These are phyloP conservation scores for Cyphotilapia sp. DNA, from an alignment of 2,113 vertebrate species.

Conservation along the genomic window DNA sequence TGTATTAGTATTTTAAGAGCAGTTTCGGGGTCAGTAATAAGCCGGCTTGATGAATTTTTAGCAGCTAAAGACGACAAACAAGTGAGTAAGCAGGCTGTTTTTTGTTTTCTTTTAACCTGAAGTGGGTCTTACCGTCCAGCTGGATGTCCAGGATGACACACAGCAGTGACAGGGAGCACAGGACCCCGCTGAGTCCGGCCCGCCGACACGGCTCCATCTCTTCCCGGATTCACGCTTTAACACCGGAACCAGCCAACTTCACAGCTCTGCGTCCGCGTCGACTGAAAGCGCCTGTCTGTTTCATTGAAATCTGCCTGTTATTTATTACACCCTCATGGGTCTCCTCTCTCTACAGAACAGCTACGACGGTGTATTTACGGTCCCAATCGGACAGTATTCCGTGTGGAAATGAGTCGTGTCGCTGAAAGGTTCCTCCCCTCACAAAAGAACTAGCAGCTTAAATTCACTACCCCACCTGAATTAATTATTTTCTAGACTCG, in stretches of 20 bases:
- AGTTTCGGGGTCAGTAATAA: not conserved
- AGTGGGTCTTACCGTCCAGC: constrained; percentile 68
- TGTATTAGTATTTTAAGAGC: not conserved
- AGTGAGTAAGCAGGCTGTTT: not conserved
- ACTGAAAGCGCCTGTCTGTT: not conserved
- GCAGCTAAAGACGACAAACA: not conserved
- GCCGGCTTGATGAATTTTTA: not conserved
- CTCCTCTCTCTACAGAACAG: not conserved
- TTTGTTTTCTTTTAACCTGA: not conserved
- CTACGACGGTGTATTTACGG: constrained; percentile 48
- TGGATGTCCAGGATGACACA: constrained; percentile 79
- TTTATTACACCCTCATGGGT: not conserved
- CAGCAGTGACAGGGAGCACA: constrained; percentile 74
- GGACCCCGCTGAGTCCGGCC: constrained; percentile 63
- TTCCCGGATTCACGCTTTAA: not conserved
- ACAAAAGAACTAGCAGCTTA: not conserved
- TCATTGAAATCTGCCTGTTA: constrained; percentile 7
- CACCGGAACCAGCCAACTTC: not conserved
- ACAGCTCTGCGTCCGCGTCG: not conserved
- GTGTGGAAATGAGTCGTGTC: constrained; percentile 20
- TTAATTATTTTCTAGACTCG: rapidly evolving
- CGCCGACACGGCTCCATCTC: constrained; percentile 67
- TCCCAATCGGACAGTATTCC: constrained; percentile 53
- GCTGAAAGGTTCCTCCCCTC: constrained; percentile 15
- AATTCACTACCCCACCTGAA: not conserved